Evolutionary conservation across 2,888 invertebrate genomes (phyloP).

Genomic region (Scaptomyza parva): DNA sequence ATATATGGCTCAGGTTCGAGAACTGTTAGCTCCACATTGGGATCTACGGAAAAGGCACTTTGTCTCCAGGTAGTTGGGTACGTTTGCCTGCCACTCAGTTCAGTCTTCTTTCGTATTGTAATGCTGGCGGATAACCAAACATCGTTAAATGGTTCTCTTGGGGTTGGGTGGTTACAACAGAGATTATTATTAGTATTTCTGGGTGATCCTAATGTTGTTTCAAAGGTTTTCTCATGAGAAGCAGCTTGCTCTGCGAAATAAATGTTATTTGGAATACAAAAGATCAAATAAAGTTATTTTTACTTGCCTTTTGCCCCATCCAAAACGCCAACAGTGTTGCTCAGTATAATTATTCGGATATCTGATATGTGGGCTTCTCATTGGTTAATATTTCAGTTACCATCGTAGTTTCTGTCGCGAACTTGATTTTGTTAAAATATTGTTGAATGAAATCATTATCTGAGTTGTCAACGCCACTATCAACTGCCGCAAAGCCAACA

Average conservation of each 20-base stretch:
- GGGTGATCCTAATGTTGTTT: no score
- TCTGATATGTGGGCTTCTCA: not conserved
- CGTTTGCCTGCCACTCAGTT: slow-evolving; percentile 4
- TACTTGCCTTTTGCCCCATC: not conserved
- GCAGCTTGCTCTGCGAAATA: no score
- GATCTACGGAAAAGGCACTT: slow-evolving; percentile 37
- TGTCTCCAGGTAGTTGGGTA: slow-evolving; percentile 41
- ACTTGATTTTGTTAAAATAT: no score
- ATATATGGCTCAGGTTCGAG: not conserved
- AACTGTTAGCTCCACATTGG: slow-evolving; percentile 29
- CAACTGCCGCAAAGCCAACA: slow-evolving; percentile 28
- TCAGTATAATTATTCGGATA: slow-evolving; percentile 26
- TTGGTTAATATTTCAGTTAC: not conserved
- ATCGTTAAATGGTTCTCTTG: not conserved
- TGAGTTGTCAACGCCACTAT: not conserved
- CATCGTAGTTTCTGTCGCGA: no score
- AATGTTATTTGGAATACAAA: no score
- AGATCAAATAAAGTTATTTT: no score
- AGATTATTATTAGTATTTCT: no score
- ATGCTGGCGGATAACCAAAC: slow-evolving; percentile 42
- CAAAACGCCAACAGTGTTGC: slow-evolving; percentile 7
- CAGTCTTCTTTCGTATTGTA: slow-evolving; percentile 11
- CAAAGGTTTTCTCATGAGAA: no score
- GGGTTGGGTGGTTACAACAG: slow-evolving; percentile 4
- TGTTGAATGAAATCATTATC: slow-evolving; percentile 11